A percentile compares a stretch with the other conserved stretches of the same genome.
Evolutionary conservation across 2,888 invertebrate genomes (phyloP).

Genomic region (Iselma pallidipennis): DNA sequence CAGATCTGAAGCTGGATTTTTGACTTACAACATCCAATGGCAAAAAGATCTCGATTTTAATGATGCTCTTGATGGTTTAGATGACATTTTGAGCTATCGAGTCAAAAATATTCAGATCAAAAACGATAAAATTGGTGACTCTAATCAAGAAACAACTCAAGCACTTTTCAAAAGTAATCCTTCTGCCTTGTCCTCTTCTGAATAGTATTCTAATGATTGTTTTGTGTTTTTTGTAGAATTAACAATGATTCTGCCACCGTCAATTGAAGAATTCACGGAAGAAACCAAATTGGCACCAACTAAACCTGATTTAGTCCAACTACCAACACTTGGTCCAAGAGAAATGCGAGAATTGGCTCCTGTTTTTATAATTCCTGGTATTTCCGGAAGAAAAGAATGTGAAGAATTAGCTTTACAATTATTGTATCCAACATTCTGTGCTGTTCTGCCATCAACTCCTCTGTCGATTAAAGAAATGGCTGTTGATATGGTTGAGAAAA

Average conservation of each 20-base stretch:
- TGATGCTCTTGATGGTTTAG: constrained; percentile 45
- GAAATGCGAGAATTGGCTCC: constrained; percentile 51
- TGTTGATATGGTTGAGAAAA: constrained; percentile 51
- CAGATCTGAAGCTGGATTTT: constrained; percentile 46
- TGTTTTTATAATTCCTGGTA: constrained; percentile 53
- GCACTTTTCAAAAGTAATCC: constrained; percentile 51
- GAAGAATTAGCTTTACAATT: constrained; percentile 45
- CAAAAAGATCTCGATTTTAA: constrained; percentile 41
- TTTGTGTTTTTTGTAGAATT: constrained; percentile 41
- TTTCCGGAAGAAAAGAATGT: constrained; percentile 43
- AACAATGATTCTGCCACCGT: constrained; percentile 44
- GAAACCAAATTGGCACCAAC: constrained; percentile 38
- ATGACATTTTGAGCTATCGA: constrained; percentile 45
- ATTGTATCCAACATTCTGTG: constrained; percentile 52
- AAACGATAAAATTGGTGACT: constrained; percentile 42
- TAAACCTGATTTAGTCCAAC: constrained; percentile 47
- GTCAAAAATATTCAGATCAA: constrained; percentile 44
- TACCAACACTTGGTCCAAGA: constrained; percentile 49
- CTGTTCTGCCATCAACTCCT: constrained; percentile 44
- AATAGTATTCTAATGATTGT: background rate
- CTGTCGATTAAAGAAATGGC: constrained; percentile 44
- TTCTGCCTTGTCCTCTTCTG: background rate
- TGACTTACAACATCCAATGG: constrained; percentile 49
- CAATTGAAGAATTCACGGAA: constrained; percentile 42
- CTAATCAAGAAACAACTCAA: constrained; percentile 45